Evolutionary conservation across 2,888 invertebrate genomes (phyloP).

Genomic region (Cataglyphis rosenhaueri): DNA sequence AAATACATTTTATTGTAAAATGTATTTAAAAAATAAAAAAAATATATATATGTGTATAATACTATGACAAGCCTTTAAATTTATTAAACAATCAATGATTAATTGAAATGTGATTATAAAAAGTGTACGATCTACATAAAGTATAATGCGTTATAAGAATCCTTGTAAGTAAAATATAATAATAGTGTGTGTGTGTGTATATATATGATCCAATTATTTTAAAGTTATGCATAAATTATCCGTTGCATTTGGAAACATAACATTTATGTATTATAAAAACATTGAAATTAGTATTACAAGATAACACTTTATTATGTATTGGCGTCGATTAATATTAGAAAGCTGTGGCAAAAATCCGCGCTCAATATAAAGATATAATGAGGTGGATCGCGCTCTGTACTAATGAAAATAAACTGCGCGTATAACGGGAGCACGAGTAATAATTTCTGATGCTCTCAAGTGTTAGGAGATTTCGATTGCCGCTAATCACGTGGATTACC

Average conservation of each 20-base stretch:
- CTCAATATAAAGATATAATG: neutral
- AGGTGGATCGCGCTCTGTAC: neutral
- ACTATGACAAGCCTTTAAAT: neutral
- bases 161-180: neutral
- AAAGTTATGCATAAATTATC: constrained; percentile 29
- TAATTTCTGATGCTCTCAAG: constrained; percentile 41
- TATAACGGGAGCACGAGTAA: constrained; percentile 30
- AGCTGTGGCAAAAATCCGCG: constrained; percentile 7
- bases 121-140: neutral
- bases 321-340: constrained; percentile 21
- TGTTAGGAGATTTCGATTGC: constrained; percentile 49
- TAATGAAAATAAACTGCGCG: constrained; percentile 50
- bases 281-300: neutral
- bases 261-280: neutral
- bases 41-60: neutral
- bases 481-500: constrained; percentile 37
- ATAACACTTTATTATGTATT: constrained; percentile 16
- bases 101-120: constrained; percentile 6
- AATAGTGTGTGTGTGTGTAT: neutral
- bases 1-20: constrained; percentile 11
- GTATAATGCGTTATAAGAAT: neutral
- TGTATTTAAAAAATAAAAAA: neutral
- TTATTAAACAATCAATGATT: neutral
- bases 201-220: constrained; percentile 12
- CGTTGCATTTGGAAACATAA: neutral